These are phyloP conservation scores for Halesus radiatus DNA, from an alignment of 1,140 invertebrate species.

Conservation along the genomic window DNA sequence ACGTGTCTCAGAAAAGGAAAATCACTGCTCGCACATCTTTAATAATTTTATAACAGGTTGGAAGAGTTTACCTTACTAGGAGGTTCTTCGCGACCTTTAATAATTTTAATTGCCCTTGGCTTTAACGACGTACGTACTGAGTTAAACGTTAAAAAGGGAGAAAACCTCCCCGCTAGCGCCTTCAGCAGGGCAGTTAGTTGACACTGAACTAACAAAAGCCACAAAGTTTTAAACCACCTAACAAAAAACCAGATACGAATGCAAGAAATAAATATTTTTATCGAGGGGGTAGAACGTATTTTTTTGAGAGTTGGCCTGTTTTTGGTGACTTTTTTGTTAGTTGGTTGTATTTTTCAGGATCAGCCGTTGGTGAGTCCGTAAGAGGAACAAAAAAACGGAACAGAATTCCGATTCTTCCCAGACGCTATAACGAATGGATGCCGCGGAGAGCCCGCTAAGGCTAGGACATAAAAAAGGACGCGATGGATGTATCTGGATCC, in stretches of 20 bases:
- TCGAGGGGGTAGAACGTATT: background rate
- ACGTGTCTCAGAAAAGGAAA: no score
- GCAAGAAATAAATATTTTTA: background rate
- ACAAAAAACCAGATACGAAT: background rate
- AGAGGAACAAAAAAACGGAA: constrained; percentile 42
- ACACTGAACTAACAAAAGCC: constrained; percentile 33
- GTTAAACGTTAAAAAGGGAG: no score
- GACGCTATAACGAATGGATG: constrained; percentile 54
- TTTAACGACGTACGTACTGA: no score
- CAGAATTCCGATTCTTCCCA: constrained; percentile 56
- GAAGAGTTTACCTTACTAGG: no score
- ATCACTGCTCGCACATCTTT: no score
- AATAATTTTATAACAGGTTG: no score
- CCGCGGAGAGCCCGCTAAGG: constrained; percentile 14
- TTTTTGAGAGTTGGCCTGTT: background rate
- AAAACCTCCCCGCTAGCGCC: background rate
- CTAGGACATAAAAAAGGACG: constrained; percentile 49
- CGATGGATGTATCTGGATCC: constrained; percentile 40
- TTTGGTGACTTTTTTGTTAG: background rate
- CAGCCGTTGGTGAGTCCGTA: constrained; percentile 7
- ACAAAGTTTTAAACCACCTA: constrained; percentile 33
- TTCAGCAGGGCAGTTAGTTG: constrained; percentile 1
- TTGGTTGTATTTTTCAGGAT: background rate
- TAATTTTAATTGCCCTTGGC: no score
- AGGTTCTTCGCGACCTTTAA: no score